Percentiles rank a stretch among this genome's conserved stretches.
Conservation (phyloP, 2,113 vertebrate species). For the Paratilapia polleni region DNA sequence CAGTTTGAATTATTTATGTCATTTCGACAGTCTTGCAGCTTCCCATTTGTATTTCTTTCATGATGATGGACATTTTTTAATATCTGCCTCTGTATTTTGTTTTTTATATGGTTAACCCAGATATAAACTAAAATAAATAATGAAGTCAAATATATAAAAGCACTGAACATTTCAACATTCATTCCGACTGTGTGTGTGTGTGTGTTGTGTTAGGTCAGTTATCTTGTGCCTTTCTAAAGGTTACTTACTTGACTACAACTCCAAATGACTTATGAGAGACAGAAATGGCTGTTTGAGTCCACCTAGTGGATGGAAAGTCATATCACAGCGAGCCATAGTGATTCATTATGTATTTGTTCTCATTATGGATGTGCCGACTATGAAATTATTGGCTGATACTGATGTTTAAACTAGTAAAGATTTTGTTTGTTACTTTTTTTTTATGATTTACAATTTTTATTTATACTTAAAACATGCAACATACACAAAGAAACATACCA, state of each 20-base stretch:
- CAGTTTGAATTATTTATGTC: background rate
- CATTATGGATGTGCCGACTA: too few species aligned
- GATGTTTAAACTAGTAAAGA: background rate
- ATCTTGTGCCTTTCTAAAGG: too few species aligned
- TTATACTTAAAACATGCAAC: too few species aligned
- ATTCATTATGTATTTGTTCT: too few species aligned
- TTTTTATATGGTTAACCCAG: background rate
- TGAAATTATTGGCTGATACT: background rate
- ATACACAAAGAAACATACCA: too few species aligned
- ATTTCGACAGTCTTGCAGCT: background rate
- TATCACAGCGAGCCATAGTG: too few species aligned
- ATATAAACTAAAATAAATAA: background rate
- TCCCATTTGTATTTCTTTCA: background rate
- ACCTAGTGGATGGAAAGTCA: background rate
- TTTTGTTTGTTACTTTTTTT: background rate
- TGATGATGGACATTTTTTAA: background rate
- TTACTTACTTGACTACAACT: too few species aligned
- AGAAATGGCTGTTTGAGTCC: background rate
- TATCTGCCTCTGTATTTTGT: rapidly evolving
- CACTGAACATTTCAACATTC: background rate
- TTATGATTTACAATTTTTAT: too few species aligned
- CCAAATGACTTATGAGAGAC: too few species aligned
- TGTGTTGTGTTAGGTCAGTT: too few species aligned
- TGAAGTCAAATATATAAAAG: background rate
- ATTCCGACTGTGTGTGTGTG: too few species aligned